phyloP scores from a whole-genome alignment of 2,797 vertebrate genomes.

The Aeoliscus strigatus region DNA sequence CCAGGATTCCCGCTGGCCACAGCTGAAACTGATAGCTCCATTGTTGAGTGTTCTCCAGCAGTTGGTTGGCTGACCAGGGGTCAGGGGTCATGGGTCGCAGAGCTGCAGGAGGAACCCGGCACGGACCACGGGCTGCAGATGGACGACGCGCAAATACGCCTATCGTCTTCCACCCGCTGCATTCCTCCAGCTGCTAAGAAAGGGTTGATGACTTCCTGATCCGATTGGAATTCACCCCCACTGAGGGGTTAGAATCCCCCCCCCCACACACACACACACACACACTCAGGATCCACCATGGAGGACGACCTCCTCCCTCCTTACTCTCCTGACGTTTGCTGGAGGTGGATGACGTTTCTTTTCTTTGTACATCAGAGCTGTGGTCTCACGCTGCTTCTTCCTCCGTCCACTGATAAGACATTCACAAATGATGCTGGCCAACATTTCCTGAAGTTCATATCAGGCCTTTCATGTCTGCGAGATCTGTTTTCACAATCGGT shows the following conservation, averaged over 20 bases:
- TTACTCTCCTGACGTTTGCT: too few relatives aligned
- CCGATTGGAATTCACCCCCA: constrained; percentile 49
- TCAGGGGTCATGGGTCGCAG: constrained; percentile 30
- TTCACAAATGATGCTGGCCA: background rate
- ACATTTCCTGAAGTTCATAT: background rate
- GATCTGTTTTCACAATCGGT: constrained; percentile 1
- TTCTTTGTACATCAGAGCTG: too few relatives aligned
- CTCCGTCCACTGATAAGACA: too few relatives aligned
- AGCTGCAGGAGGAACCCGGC: constrained; percentile 27
- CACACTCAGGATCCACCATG: constrained; percentile 15
- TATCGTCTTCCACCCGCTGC: constrained; percentile 10
- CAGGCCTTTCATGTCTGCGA: constrained; percentile 4
- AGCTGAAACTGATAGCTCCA: constrained; percentile 19
- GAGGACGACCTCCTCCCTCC: constrained; percentile 20
- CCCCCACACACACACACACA: constrained; percentile 14
- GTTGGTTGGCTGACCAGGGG: constrained; percentile 47
- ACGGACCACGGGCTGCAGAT: constrained; percentile 6
- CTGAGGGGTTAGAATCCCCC: constrained; percentile 24
- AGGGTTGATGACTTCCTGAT: constrained; percentile 52
- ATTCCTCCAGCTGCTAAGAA: constrained; percentile 13
- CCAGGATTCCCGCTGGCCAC: background rate
- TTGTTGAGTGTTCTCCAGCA: constrained; percentile 27
- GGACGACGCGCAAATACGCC: constrained; percentile 10
- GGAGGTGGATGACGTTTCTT: too few relatives aligned
- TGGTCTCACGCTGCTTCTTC: too few relatives aligned